phyloP scores from a whole-genome alignment of 2,113 vertebrate species.

The Strix aluco region DNA sequence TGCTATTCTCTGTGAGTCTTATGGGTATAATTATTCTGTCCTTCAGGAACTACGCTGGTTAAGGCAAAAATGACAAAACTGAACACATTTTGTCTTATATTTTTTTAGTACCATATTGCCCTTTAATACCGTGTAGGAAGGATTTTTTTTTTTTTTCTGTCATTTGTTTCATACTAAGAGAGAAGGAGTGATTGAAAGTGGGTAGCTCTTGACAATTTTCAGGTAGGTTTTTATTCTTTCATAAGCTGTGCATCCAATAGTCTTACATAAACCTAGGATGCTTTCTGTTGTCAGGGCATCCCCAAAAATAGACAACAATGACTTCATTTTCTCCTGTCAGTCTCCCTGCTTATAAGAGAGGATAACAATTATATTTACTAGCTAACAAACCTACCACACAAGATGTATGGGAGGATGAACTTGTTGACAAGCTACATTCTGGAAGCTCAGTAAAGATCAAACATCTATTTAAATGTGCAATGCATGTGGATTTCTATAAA shows the following conservation, averaged over 20 bases:
- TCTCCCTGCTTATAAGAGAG: neutral
- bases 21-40: constrained; percentile 57
- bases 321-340: constrained; percentile 37
- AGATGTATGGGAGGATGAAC: constrained; percentile 35
- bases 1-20: constrained; percentile 14
- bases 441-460: neutral
- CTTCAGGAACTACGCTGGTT: constrained; percentile 43
- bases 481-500: neutral
- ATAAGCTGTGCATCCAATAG: neutral
- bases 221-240: constrained; percentile 37
- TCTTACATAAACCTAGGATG: constrained; percentile 29
- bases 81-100: neutral
- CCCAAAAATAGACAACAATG: constrained; percentile 30
- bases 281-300: constrained; percentile 21
- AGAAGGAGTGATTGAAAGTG: constrained; percentile 57
- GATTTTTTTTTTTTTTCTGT: neutral
- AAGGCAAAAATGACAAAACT: neutral
- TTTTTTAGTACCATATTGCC: constrained; percentile 5
- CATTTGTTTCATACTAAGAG: constrained; percentile 5
- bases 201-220: constrained; percentile 49
- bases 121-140: constrained; percentile 24
- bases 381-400: neutral
- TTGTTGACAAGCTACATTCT: constrained; percentile 31
- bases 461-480: neutral
- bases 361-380: constrained; percentile 1